phyloP scores from a whole-genome alignment of 2,113 vertebrate species.

The Tyrannus savana region DNA sequence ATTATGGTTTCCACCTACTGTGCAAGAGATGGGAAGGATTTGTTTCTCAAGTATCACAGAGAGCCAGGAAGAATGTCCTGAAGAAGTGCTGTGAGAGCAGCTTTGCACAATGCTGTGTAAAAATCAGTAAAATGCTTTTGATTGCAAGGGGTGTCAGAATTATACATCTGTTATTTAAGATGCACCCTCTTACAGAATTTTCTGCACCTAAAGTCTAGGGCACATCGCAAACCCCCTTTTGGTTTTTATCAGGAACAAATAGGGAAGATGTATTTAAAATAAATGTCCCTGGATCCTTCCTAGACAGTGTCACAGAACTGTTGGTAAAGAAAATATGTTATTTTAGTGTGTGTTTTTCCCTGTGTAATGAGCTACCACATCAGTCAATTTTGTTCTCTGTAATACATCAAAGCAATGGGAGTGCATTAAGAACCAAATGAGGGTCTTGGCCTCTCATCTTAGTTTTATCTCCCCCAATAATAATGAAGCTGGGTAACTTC shows the following conservation, averaged over 20 bases:
- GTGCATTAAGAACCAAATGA: constrained; percentile 65
- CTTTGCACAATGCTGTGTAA: rapidly evolving
- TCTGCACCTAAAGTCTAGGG: not conserved
- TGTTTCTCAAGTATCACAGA: not conserved
- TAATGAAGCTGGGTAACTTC: constrained; percentile 71
- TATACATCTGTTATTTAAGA: not conserved
- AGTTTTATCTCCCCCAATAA: constrained; percentile 68
- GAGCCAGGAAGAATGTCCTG: not conserved
- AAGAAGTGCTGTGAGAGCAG: not conserved
- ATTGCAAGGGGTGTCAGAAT: not conserved
- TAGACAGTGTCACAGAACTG: not conserved
- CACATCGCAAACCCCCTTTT: not conserved
- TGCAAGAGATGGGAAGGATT: constrained; percentile 5
- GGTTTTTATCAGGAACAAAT: not conserved
- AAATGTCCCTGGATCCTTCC: not conserved
- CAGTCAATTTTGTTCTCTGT: constrained; percentile 39
- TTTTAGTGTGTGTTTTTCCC: constrained; percentile 16
- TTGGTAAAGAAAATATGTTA: constrained; percentile 25
- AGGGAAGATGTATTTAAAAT: not conserved
- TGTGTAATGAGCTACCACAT: constrained; percentile 50
- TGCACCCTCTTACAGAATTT: not conserved
- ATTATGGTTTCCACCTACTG: constrained; percentile 23
- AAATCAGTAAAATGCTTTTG: not conserved
- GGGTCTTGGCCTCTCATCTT: constrained; percentile 68
- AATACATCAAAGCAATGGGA: constrained; percentile 62